phyloP scores from a whole-genome alignment of 1,140 invertebrate genomes.

The Campoletis sonorensis region DNA sequence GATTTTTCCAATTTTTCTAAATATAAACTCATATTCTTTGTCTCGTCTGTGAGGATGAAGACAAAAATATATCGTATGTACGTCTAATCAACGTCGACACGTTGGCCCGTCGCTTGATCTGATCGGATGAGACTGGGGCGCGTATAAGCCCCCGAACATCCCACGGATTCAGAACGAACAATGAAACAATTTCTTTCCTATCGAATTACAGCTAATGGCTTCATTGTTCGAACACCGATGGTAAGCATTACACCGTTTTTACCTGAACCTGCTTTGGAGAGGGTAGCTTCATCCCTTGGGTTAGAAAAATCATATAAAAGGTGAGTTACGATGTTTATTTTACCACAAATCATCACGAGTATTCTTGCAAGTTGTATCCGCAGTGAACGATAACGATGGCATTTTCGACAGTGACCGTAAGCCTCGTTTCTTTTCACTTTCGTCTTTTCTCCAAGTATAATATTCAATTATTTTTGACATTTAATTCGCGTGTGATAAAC shows the following conservation, averaged over 20 bases:
- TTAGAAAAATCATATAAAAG: constrained; percentile 50
- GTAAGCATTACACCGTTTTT: neutral
- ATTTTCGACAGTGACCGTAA: constrained; percentile 4
- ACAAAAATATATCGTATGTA: neutral
- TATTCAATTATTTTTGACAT: neutral
- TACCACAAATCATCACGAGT: constrained; percentile 16
- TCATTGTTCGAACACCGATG: constrained; percentile 44
- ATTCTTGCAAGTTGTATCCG: neutral
- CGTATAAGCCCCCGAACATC: neutral
- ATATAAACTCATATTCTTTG: neutral
- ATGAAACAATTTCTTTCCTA: constrained; percentile 46
- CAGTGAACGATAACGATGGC: constrained; percentile 3
- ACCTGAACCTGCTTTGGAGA: neutral
- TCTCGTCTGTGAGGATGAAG: neutral
- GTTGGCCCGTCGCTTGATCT: neutral
- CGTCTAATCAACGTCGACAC: neutral
- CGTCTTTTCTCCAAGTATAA: constrained; percentile 49
- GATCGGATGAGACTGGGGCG: neutral
- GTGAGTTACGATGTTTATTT: neutral
- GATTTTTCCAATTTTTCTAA: neutral
- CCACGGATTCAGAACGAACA: neutral
- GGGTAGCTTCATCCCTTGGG: constrained; percentile 8
- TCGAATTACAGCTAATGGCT: constrained; percentile 64
- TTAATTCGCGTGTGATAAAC: neutral
- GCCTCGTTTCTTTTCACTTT: neutral